These are phyloP conservation scores for Cantharis flavilabris DNA, from an alignment of 2,888 invertebrate species.

Conservation along the genomic window DNA sequence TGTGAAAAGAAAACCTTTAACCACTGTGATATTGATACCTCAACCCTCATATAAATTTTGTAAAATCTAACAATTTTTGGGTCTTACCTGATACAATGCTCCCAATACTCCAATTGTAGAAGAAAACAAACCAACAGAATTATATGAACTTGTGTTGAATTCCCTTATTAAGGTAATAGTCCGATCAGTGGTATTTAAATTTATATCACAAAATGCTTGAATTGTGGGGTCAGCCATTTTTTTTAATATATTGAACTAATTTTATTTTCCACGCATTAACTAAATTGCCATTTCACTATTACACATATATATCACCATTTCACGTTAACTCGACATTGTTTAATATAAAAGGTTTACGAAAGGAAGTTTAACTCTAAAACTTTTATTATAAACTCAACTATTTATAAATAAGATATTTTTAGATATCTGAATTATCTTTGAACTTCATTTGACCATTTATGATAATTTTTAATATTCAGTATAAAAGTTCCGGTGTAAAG, in stretches of 20 bases:
- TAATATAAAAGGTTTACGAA: not conserved
- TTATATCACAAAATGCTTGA: conserved; percentile 80
- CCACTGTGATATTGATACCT: no score
- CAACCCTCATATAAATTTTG: not conserved
- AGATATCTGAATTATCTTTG: conserved; percentile 2
- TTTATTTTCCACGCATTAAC: not conserved
- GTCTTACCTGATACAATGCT: conserved; percentile 75
- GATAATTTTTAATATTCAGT: not conserved
- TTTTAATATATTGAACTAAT: not conserved
- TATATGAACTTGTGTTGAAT: conserved; percentile 76
- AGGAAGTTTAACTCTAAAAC: not conserved
- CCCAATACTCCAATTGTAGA: conserved; percentile 76
- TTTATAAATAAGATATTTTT: not conserved
- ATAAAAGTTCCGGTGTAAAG: not conserved
- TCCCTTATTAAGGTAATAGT: conserved; percentile 70
- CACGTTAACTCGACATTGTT: not conserved
- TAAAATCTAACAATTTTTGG: not conserved
- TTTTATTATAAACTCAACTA: not conserved
- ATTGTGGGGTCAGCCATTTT: conserved; percentile 83
- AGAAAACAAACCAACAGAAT: conserved; percentile 73
- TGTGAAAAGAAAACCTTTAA: no score
- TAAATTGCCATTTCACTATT: not conserved
- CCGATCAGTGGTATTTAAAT: conserved; percentile 66
- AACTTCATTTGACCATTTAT: conserved; percentile 1
- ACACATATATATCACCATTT: not conserved